Base-by-base conservation (phyloP, 2,888 invertebrate species). In the Drosophila melanocephala region DNA sequence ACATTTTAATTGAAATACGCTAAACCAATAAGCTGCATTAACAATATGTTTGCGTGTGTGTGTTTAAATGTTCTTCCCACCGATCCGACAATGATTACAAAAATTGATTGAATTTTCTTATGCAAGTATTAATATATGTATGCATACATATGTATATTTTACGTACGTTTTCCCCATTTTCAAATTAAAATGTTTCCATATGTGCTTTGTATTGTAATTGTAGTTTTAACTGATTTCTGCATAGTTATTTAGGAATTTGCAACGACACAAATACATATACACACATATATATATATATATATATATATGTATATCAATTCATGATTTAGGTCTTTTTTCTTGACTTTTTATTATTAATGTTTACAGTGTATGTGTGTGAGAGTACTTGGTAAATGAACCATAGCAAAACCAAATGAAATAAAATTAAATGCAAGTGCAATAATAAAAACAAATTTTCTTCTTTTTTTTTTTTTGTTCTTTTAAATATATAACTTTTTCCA, bases 361-460 rank as follows among this genome's bases (percentile, higher is more conserved):
- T 58, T 71, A 67, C 42, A 73, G 33, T 72, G 64, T 61, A 42
- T 64, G 30, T 60, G 28, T 59, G 39, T 57, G 28, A 57, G 42
- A 55, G n/a, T 56, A 57, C 26, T 65, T 61, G 51, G 44, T 56
- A 42, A 75, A 63, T 66, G 19, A 56, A 70, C 37, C 61, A 52
- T 52, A 65, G 55, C 50, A 77, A 64, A 64, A 53, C 59, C 55
- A 67, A 64, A 56, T 59, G 35, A 39, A 47, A 51, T 55, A 67
- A 71, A 55, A 58, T 66, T 78, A 78, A 79, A 79, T 79, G 79
- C 78, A 79, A 79, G 70, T 78, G 77, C 75, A 75, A 66, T 66
- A 66, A 77, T 63, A 66, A 77, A 64, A 73, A 53, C 39, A 67
- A 56, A 71, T 26, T 16, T 14, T 3, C 22, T 22, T 22, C 3